These are phyloP conservation scores for Lophotis ruficrista DNA, from an alignment of 2,113 vertebrate genomes.

Conservation along the genomic window DNA sequence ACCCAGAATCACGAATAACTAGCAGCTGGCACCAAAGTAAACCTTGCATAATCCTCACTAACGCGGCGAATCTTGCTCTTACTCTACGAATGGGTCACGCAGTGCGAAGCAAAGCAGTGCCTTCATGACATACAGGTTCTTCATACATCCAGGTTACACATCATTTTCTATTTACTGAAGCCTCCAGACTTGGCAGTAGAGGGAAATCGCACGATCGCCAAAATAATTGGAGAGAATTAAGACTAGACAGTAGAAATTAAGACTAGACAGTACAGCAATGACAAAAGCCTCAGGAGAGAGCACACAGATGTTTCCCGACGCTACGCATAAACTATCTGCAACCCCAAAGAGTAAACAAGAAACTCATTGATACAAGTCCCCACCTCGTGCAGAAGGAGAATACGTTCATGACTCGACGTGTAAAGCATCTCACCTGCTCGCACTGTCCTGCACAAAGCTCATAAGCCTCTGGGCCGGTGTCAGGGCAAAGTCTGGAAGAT, in stretches of 20 bases:
- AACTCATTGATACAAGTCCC: background rate
- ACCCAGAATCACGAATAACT: accelerated
- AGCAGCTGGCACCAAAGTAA: background rate
- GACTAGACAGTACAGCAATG: background rate
- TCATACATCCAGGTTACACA: background rate
- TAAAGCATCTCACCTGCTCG: background rate
- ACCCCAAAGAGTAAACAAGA: background rate
- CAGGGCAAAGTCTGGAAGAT: background rate
- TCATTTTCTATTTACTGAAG: background rate
- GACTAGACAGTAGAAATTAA: background rate
- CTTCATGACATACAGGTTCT: background rate
- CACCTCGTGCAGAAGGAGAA: background rate
- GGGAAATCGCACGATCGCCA: background rate
- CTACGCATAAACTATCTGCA: background rate
- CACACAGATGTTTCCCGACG: background rate
- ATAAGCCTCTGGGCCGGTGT: background rate
- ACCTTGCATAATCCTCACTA: background rate
- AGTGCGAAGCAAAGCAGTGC: background rate
- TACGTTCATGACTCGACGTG: background rate
- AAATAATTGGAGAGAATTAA: background rate
- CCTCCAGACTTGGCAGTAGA: slow-evolving; percentile 24
- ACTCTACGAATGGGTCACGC: background rate
- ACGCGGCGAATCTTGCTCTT: background rate
- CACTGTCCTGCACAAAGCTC: background rate
- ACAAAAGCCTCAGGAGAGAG: background rate